Conservation (phyloP, 2,797 vertebrate species). For the Odontamblyopus rebecca region DNA sequence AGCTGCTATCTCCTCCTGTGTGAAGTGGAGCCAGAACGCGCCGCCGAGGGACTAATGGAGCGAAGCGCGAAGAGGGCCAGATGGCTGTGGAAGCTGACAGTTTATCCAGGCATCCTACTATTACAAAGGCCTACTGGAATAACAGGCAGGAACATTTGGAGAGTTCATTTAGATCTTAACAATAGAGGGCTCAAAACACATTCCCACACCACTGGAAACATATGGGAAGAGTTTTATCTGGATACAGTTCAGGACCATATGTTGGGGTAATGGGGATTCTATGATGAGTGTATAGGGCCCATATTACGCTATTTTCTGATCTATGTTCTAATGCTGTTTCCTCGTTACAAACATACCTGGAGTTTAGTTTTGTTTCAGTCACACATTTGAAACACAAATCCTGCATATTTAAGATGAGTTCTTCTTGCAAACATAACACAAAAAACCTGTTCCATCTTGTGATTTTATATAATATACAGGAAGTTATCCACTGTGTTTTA, state of each 20-base stretch:
- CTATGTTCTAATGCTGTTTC: too few relatives aligned
- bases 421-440: too few relatives aligned
- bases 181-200: slow-evolving; percentile 50
- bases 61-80: slow-evolving; percentile 67
- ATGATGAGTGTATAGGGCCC: background rate
- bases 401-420: too few relatives aligned
- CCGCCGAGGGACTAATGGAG: slow-evolving; percentile 73
- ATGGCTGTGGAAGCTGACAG: slow-evolving; percentile 66
- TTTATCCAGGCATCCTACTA: slow-evolving; percentile 73
- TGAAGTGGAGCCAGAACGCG: slow-evolving; percentile 79
- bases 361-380: too few relatives aligned
- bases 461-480: too few relatives aligned
- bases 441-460: too few relatives aligned
- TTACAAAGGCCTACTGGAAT: slow-evolving; percentile 65
- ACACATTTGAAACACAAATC: too few relatives aligned
- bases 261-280: background rate
- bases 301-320: too few relatives aligned
- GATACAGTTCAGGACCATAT: slow-evolving; percentile 22
- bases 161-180: slow-evolving; percentile 62
- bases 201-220: slow-evolving; percentile 51
- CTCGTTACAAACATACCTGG: too few relatives aligned
- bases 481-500: too few relatives aligned
- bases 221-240: slow-evolving; percentile 43
- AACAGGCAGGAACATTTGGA: slow-evolving; percentile 63
- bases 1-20: slow-evolving; percentile 70